phyloP scores from a whole-genome alignment of 2,888 invertebrate genomes.

The Lacanobia oleracea region DNA sequence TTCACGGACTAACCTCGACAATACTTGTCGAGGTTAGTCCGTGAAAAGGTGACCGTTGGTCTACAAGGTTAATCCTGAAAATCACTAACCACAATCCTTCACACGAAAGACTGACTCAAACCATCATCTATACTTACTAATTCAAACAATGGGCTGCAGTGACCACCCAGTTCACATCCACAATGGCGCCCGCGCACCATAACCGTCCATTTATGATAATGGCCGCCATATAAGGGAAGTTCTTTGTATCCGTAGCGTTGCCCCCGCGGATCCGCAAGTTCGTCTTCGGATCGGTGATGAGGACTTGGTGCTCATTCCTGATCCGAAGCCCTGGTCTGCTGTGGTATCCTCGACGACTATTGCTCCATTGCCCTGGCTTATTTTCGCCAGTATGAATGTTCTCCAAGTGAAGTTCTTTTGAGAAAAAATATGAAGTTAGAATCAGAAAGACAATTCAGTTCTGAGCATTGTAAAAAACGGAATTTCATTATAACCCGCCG shows the following conservation, averaged over 20 bases:
- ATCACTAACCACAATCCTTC: too few relatives aligned
- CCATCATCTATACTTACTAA: constrained; percentile 77
- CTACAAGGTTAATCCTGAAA: too few relatives aligned
- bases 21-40: too few relatives aligned
- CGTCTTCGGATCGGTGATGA: constrained; percentile 57
- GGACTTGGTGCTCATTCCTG: constrained; percentile 50
- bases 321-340: constrained; percentile 31
- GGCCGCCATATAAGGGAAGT: constrained; percentile 86
- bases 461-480: too few relatives aligned
- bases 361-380: constrained; percentile 22
- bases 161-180: constrained; percentile 85
- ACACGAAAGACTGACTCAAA: too few relatives aligned
- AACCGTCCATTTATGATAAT: constrained; percentile 84
- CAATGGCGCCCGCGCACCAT: constrained; percentile 86
- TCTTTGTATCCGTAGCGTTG: constrained; percentile 77
- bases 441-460: too few relatives aligned
- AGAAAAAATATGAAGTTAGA: not conserved
- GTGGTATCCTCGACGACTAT: constrained; percentile 55
- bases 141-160: constrained; percentile 88
- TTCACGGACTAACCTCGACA: too few relatives aligned
- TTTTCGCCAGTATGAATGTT: not conserved
- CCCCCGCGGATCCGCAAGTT: constrained; percentile 75
- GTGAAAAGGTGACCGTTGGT: too few relatives aligned
- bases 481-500: too few relatives aligned
- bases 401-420: constrained; percentile 19